Evolutionary conservation across 2,888 invertebrate genomes (phyloP), one percentile per base, ranked within the genome.

Genomic region (Synergus japonicus): DNA sequence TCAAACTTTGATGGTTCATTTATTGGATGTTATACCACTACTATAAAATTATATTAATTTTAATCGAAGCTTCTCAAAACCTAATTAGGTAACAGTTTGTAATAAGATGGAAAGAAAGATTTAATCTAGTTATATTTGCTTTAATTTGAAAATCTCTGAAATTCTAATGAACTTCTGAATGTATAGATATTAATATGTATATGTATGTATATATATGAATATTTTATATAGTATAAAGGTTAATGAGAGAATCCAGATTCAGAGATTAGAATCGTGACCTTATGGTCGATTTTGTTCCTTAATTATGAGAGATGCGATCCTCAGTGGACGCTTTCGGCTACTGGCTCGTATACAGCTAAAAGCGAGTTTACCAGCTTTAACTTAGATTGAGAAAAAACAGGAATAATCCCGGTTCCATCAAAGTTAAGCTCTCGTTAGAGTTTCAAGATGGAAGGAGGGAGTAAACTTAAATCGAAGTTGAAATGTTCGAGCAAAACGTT

Each of bases 341-440:
- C n/a, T 67, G 44, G 22, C 12, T 67, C 54, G 29, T 73, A n/a
- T n/a, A n/a, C 54, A 73, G 54, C 12, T 49, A 73, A 41, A 73
- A 46, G 58, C 64, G 18, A 54, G 49, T n/a, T 58, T 44, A 18
- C 49, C 12, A 43, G 37, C 12, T 76, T 37, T 76, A 82, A 82
- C 78, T 82, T 81, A 49, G 76, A 82, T 80, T 79, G 78, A 73
- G 78, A 80, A 76, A 46, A 66, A 66, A 76, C 54, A 65, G 76
- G 76, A 78, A 79, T 15, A 41, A 63, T 73, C 73, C 54, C 9
- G n/a, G 73, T 54, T n/a, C 82, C 81, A 86, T 87, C 83, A 87
- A 87, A 87, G 85, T 86, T 88, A 86, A 87, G 83, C 83, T 83
- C 83, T 82, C 82, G 83, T 82, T 85, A 78, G 79, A 85, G 79